Base-by-base conservation (phyloP, 2,888 invertebrate genomes). In the Bruchidius siliquastri region DNA sequence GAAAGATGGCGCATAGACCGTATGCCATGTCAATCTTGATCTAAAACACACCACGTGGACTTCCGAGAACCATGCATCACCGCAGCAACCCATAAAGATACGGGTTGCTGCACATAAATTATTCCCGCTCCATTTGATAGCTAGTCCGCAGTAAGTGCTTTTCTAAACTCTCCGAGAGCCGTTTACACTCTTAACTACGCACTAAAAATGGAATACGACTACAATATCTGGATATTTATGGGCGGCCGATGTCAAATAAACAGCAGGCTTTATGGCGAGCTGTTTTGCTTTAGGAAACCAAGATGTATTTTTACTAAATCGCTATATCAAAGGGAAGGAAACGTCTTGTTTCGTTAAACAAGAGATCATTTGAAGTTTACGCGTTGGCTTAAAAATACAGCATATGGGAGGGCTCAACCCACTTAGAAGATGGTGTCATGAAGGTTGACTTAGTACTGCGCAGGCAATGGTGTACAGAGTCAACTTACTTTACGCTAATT, bases 61-160 rank as follows among this genome's bases (percentile, higher is more conserved):
- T 85, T 84, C 85, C 84, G 80, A 83, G 84, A 84, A 84, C 80
- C 79, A 83, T 84, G 83, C 82, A 83, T 84, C 83, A 84, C 81
- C 76, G 76, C 79, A 67, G 77, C 79, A 76, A 80, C 81, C 83
- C 82, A 82, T 85, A 85, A 85, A 84, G 83, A 83, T 83, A 84
- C 84, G 83, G 84, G 83, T 83, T 83, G 83, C 82, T 82, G 79
- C 82, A 82, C 83, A 83, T 85, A 85, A 85, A 85, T 85, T 84
- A 84, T 81, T 77, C 79, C 78, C 80, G 81, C 79, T 82, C 82
- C 83, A 81, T 83, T 83, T 83, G 82, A 83, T 83, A 82, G 82
- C 82, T 81, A 76, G 79, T 49, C 49, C 80, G 74, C 79, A 78
- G 79, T 81, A 83, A 83, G 83, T 84, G 84, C 84, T 83, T 84